Conservation (phyloP, 1,140 invertebrate species). For the Alviniconcha marisindica region DNA sequence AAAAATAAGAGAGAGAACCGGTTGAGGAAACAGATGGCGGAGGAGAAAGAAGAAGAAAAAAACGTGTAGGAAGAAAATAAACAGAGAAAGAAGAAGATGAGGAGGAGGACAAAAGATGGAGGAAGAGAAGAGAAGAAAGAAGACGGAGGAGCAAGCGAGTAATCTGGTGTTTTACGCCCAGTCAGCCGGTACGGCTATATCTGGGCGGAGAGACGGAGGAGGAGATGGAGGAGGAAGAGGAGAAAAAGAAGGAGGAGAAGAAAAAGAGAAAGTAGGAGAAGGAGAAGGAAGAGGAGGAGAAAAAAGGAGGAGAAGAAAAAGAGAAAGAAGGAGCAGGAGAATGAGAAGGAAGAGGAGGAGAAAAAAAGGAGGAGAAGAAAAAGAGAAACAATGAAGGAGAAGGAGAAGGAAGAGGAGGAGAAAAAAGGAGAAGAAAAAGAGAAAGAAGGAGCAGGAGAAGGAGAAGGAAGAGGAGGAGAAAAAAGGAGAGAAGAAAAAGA, state of each 20-base stretch:
- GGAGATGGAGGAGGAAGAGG: not conserved
- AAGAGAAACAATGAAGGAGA: not conserved
- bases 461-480: not conserved
- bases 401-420: not conserved
- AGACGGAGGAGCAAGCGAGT: no score
- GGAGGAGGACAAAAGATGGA: no score
- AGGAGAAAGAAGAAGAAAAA: no score
- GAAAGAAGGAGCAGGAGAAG: not conserved
- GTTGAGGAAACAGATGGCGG: no score
- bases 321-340: constrained; percentile 20
- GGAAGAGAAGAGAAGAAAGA: no score
- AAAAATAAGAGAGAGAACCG: no score
- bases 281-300: constrained; percentile 10
- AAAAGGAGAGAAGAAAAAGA: not conserved
- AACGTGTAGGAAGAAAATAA: no score
- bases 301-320: no score
- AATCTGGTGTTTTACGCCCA: no score
- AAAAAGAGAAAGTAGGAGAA: not conserved
- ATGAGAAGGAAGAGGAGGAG: not conserved
- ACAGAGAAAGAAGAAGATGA: no score
- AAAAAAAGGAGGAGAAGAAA: not conserved
- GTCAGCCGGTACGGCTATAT: no score
- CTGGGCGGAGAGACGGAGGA: not conserved
- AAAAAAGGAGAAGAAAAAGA: constrained; percentile 7
- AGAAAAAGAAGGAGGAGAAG: not conserved